phyloP scores from a whole-genome alignment of 2,888 invertebrate genomes.

The Macropis europaea region DNA sequence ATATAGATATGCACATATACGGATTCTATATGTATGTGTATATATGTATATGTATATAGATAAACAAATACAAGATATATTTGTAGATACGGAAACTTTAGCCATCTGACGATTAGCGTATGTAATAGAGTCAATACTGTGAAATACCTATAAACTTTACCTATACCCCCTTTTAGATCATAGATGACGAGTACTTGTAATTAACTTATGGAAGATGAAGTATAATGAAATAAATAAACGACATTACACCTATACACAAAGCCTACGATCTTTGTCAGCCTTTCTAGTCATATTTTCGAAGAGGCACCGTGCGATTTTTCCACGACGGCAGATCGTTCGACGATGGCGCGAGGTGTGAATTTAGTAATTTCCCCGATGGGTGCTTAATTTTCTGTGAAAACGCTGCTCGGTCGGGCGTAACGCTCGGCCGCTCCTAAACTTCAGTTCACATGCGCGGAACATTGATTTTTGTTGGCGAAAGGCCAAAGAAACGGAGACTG shows the following conservation, averaged over 20 bases:
- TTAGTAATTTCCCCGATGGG: no score
- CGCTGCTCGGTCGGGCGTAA: no score
- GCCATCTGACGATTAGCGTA: conserved; percentile 76
- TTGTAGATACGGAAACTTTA: conserved; percentile 77
- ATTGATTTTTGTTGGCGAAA: no score
- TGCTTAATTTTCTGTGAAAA: no score
- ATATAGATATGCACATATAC: conserved; percentile 50
- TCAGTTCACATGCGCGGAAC: no score
- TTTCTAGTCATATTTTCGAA: no score
- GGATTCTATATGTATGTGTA: conserved; percentile 32
- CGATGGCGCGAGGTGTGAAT: no score
- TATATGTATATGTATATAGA: conserved; percentile 54
- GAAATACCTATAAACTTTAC: conserved; percentile 74
- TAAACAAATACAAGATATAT: conserved; percentile 68
- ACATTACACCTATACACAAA: conserved; percentile 44
- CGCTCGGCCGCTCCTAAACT: no score
- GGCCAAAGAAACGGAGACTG: no score
- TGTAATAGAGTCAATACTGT: conserved; percentile 77
- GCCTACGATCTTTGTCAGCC: no score
- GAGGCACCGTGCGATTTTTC: no score
- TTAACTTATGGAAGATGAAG: conserved; percentile 73
- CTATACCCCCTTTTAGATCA: conserved; percentile 68
- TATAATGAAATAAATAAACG: conserved; percentile 69
- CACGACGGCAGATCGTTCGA: no score
- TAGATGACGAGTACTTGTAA: conserved; percentile 73